These are phyloP conservation scores for Tenthredo livida DNA, from an alignment of 2,888 invertebrate genomes.

Conservation along the genomic window DNA sequence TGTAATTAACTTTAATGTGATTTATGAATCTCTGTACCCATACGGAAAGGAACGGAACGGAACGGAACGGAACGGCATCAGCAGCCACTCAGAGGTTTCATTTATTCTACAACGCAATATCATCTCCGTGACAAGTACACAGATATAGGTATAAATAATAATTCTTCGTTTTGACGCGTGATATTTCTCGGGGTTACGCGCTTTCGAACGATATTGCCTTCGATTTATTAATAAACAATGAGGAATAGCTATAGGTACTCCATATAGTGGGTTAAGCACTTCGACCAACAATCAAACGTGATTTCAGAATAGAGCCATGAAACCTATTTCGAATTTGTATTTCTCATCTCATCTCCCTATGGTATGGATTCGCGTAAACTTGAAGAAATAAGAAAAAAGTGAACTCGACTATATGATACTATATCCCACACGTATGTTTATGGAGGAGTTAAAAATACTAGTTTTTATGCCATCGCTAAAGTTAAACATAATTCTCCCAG, in stretches of 20 bases:
- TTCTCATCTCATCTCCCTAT: background rate
- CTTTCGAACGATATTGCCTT: background rate
- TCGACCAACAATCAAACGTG: background rate
- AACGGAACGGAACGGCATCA: background rate
- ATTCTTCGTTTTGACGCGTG: background rate
- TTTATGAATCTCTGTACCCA: background rate
- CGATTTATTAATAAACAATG: slow-evolving; percentile 16
- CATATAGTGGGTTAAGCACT: background rate
- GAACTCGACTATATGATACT: no score
- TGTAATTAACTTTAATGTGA: background rate
- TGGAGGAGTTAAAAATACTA: slow-evolving; percentile 27
- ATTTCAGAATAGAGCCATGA: background rate
- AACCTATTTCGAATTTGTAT: background rate
- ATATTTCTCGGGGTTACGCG: slow-evolving; percentile 15
- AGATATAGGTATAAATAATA: background rate
- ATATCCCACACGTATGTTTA: slow-evolving; percentile 25
- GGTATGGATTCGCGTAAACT: background rate
- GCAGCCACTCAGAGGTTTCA: background rate
- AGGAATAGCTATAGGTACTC: background rate
- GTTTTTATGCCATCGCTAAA: slow-evolving; percentile 42
- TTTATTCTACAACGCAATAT: background rate
- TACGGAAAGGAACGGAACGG: background rate
- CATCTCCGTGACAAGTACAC: background rate
- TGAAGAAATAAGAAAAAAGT: background rate
- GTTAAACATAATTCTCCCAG: slow-evolving; percentile 17